Conservation (phyloP, 2,113 vertebrate genomes). For the Psammodynastes pulverulentus region DNA sequence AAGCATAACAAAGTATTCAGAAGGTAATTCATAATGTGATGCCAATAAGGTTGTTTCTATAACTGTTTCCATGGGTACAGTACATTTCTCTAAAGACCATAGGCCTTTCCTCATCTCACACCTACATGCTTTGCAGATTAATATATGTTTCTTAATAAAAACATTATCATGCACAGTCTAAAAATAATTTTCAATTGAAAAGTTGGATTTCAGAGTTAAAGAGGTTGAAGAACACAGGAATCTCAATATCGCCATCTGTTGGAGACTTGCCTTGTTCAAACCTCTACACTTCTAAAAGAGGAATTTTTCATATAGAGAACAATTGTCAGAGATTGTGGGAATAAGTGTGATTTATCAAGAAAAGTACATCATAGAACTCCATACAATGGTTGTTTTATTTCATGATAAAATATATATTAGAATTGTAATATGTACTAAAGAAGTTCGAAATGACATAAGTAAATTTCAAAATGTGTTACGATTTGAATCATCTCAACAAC, state of each 20-base stretch:
- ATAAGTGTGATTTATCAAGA: background rate
- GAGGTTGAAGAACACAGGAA: background rate
- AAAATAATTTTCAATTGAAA: conserved; percentile 1
- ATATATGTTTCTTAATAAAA: conserved; percentile 16
- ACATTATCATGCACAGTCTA: background rate
- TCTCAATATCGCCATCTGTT: background rate
- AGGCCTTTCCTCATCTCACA: background rate
- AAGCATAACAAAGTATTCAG: background rate
- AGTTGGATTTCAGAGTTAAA: background rate
- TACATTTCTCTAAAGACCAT: background rate
- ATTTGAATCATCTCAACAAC: background rate
- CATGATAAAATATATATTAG: fast-evolving
- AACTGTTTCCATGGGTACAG: conserved; percentile 17
- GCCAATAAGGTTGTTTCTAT: background rate
- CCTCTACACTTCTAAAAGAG: background rate
- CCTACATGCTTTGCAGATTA: background rate
- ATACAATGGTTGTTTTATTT: background rate
- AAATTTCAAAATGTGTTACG: background rate
- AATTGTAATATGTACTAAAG: background rate
- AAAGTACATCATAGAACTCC: background rate
- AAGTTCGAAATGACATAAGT: background rate
- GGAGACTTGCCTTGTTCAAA: background rate
- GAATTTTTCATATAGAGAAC: background rate
- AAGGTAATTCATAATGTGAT: conserved; percentile 6
- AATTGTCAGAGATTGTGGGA: background rate